phyloP scores from a whole-genome alignment of 2,797 vertebrate species.

The Hemitrygon akajei region DNA sequence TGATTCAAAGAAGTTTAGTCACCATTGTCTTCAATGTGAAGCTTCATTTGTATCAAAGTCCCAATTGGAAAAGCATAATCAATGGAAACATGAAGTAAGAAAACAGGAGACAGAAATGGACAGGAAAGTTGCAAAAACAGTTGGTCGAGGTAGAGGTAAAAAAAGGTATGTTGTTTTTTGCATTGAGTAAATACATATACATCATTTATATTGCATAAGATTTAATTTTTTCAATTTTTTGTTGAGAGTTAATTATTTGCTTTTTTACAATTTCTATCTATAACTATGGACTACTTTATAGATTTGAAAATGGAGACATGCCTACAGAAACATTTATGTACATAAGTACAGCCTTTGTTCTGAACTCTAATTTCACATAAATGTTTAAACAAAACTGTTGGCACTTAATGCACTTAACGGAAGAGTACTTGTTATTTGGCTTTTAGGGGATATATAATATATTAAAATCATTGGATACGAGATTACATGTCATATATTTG shows the following conservation, averaged over 20 bases:
- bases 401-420: not conserved
- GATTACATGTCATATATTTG: not conserved
- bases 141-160: slow-evolving; percentile 69
- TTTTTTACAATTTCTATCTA: not conserved
- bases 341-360: not conserved
- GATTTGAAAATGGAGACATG: not conserved
- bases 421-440: not conserved
- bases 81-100: slow-evolving; percentile 84
- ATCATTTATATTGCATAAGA: not conserved
- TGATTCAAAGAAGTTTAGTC: slow-evolving; percentile 76
- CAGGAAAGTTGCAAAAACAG: slow-evolving; percentile 64
- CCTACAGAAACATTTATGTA: not conserved
- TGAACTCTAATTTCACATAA: not conserved
- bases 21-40: slow-evolving; percentile 82
- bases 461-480: not conserved
- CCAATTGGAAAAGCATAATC: slow-evolving; percentile 87
- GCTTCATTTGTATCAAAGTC: slow-evolving; percentile 89
- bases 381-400: not conserved
- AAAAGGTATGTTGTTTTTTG: slow-evolving; percentile 69
- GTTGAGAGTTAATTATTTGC: not conserved
- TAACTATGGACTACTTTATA: not conserved
- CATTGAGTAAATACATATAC: not conserved
- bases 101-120: slow-evolving; percentile 59
- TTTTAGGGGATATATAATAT: not conserved
- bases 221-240: not conserved